phyloP scores from a whole-genome alignment of 2,888 invertebrate species.

The Exocentrus adspersus region DNA sequence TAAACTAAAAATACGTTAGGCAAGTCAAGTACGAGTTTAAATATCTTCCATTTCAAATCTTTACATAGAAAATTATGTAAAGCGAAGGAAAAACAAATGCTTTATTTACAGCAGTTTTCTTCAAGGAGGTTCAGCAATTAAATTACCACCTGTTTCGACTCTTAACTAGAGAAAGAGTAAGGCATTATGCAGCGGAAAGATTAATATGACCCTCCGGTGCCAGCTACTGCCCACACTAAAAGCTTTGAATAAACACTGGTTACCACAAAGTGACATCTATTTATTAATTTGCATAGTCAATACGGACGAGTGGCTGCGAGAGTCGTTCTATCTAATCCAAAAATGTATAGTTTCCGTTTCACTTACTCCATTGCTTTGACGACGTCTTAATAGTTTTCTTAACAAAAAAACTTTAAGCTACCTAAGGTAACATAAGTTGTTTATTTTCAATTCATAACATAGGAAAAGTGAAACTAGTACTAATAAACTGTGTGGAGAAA shows the following conservation, averaged over 20 bases:
- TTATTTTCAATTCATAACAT: too few relatives aligned
- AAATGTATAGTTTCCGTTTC: conserved; percentile 20
- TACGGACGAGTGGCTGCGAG: conserved; percentile 24
- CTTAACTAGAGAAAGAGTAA: conserved; percentile 2
- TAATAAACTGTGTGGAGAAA: too few relatives aligned
- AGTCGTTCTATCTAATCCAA: conserved; percentile 19
- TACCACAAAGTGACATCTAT: conserved; percentile 43
- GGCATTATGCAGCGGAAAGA: conserved; percentile 35
- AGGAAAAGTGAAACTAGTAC: too few relatives aligned
- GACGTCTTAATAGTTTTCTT: not conserved
- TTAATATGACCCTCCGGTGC: conserved; percentile 44
- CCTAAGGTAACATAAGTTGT: too few relatives aligned
- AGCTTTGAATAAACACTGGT: conserved; percentile 35
- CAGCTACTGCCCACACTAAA: conserved; percentile 39
- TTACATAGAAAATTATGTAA: too few relatives aligned
- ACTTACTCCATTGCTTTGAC: not conserved
- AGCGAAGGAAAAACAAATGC: too few relatives aligned
- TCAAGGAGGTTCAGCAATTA: not conserved
- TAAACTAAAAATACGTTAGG: too few relatives aligned
- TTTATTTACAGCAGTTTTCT: too few relatives aligned
- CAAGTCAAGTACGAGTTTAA: too few relatives aligned
- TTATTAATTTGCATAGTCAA: conserved; percentile 42
- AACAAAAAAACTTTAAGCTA: not conserved
- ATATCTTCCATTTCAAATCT: too few relatives aligned
- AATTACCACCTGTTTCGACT: not conserved